Evolutionary conservation across 2,113 vertebrate species (phyloP).

Genomic region (Aphelocoma coerulescens): DNA sequence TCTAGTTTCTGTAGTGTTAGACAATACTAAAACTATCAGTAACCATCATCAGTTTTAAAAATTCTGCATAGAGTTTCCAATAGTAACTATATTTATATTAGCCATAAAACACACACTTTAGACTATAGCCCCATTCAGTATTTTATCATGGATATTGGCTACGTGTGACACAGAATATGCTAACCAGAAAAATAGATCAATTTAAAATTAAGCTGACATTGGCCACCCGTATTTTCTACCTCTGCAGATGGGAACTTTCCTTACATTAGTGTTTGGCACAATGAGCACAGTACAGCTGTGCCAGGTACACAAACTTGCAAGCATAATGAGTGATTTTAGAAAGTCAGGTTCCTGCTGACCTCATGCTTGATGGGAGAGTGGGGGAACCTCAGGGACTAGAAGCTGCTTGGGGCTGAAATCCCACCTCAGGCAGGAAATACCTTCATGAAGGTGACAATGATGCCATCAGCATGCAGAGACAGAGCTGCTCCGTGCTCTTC

Average conservation of each 20-base stretch:
- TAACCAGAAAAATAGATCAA: neutral
- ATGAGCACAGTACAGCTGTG: neutral
- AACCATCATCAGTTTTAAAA: neutral
- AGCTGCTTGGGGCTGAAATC: neutral
- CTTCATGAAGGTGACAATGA: neutral
- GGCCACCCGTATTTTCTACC: neutral
- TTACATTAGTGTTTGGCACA: neutral
- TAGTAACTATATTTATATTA: neutral
- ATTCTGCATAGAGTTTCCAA: neutral
- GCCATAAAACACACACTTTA: neutral
- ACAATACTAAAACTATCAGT: neutral
- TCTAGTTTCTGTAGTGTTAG: neutral
- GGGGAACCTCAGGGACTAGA: neutral
- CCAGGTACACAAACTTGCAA: neutral
- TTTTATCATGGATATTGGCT: neutral
- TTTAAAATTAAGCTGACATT: neutral
- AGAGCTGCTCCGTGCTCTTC: neutral
- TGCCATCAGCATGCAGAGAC: no score
- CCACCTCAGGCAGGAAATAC: neutral
- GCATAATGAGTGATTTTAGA: fast-evolving
- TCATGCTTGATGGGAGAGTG: neutral
- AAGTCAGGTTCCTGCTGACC: neutral
- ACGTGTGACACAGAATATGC: neutral
- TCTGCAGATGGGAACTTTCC: neutral
- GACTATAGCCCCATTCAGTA: neutral